Conservation (phyloP, 64 coral and sea anemone genomes). For the Anthopleura sola region DNA sequence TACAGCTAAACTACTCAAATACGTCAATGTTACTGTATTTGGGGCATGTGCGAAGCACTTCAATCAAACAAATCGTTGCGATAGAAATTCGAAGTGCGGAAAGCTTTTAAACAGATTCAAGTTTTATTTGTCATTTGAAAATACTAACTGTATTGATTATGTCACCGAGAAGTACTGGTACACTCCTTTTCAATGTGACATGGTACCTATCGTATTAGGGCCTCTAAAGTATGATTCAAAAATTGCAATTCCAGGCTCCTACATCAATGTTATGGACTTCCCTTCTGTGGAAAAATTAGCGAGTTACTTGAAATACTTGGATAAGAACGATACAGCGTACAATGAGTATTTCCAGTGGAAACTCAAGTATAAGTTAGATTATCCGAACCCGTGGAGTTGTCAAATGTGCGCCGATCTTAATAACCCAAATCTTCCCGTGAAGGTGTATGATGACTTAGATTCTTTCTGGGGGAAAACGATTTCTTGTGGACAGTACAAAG, state of each 20-base stretch:
- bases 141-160: constrained; percentile 54
- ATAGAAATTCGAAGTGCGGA: neutral
- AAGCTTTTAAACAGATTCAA: constrained; percentile 39
- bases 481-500: no score
- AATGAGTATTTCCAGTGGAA: no score
- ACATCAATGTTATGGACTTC: no score
- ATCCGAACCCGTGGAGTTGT: neutral
- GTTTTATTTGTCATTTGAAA: constrained; percentile 72
- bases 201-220: constrained; percentile 54
- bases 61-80: neutral
- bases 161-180: constrained; percentile 73
- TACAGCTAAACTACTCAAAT: neutral
- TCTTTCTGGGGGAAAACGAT: no score
- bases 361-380: neutral
- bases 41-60: constrained; percentile 7
- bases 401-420: neutral
- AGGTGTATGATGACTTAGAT: no score
- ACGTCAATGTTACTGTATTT: constrained; percentile 26
- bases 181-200: constrained; percentile 6
- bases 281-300: no score
- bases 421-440: no score
- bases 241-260: constrained; percentile 52
- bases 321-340: no score
- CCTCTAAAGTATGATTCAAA: constrained; percentile 40
- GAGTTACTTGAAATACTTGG: no score